Base-by-base conservation (phyloP, 2,113 vertebrate species). In the Hippolais icterina region DNA sequence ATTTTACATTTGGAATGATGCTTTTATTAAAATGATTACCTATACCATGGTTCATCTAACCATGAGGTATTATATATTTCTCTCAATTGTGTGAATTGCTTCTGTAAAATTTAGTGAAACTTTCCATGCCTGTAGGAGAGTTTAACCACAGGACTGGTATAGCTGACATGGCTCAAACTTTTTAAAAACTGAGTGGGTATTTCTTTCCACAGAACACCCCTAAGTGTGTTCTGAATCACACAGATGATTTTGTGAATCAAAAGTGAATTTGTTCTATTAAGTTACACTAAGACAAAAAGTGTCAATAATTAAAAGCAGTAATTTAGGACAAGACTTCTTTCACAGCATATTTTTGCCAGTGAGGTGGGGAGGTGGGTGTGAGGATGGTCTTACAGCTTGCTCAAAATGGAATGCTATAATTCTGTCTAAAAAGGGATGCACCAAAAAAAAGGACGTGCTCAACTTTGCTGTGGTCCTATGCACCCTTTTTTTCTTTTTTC, bases 311-410 rank as follows among this genome's bases (percentile, higher is more conserved):
- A 77, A 69, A 77, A 81, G 16, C 19, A 52, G 44, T 29, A 33
- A 83, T 35, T 33, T 60, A 69, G 35, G 11, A 28, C 44, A 69
- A 60, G 46, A 85, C 53, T 53, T 47, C 24, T 78, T 72, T 69
- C 46, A 49, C 28, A 57, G 10, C 2, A 7, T 60, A 27, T 25
- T 72, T 2, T 42, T 50, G 7, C 13, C 11, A 9, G 11, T 29
- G n/a, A 11, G 11, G 6, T 14, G 24, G 13, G 11, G 7, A 3
- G 3, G 6, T 6, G 24, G 9, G 21, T 4, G 23, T 15, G 2
- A 8, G 19, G 2, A 3, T 56, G 21, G 4, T 46, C 11, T 50
- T 68, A 64, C 39, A 63, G 1, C 27, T 53, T 86, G 27, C 14
- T 79, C 20, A 31, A 46, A 91, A 64, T 19, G 2, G 53, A 80